Conservation (phyloP, 2,113 vertebrate species). For the Rhipidura dahli region DNA sequence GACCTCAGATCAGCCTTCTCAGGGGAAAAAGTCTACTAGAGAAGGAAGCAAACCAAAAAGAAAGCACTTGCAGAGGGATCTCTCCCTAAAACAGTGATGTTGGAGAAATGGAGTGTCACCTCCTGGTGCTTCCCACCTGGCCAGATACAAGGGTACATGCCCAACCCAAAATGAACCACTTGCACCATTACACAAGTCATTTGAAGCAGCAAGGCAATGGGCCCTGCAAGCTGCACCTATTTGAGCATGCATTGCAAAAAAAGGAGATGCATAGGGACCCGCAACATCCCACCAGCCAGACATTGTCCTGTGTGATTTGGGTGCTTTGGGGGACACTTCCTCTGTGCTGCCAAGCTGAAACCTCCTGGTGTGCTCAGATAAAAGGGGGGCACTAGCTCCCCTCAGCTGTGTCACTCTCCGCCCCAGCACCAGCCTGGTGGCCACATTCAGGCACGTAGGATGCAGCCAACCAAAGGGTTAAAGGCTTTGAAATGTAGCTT, state of each 20-base stretch:
- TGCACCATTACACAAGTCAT: neutral
- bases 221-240: neutral
- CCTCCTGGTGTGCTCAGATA: neutral
- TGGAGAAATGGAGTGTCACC: neutral
- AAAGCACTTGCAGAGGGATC: neutral
- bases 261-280: accelerated
- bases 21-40: neutral
- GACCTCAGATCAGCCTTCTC: neutral
- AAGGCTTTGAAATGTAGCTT: constrained; percentile 19
- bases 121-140: neutral
- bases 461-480: neutral
- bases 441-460: neutral
- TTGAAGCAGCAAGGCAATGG: neutral
- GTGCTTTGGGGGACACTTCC: neutral
- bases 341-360: neutral
- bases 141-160: accelerated
- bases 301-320: neutral
- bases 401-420: neutral
- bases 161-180: neutral
- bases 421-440: neutral
- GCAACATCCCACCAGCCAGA: neutral
- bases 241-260: neutral
- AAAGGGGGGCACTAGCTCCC: neutral
- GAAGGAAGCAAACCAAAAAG: neutral
- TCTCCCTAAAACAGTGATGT: neutral